phyloP scores from a whole-genome alignment of 2,888 invertebrate species.

The Eristalis tenax region DNA sequence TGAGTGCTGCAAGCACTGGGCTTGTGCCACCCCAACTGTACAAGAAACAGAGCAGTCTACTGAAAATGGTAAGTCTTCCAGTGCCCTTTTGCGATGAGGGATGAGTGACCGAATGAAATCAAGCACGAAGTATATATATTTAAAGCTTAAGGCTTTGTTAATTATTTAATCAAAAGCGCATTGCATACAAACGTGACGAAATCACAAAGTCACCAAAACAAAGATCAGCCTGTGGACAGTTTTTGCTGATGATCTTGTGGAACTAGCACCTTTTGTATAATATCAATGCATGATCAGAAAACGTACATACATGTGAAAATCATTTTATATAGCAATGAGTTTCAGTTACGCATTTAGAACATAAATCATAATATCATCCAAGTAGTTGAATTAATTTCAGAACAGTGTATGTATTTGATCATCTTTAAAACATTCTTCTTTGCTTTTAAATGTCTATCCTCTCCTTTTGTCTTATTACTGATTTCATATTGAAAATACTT shows the following conservation, averaged over 20 bases:
- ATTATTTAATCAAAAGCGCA: background rate
- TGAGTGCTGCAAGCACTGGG: slow-evolving; percentile 93
- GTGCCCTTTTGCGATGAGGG: background rate
- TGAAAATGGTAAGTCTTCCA: slow-evolving; percentile 34
- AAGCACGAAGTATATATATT: background rate
- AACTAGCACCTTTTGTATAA: background rate
- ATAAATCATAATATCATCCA: background rate
- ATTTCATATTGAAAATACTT: slow-evolving; percentile 45
- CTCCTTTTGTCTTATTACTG: slow-evolving; percentile 57
- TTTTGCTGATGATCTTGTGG: background rate
- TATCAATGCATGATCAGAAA: background rate
- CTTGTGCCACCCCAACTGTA: slow-evolving; percentile 80
- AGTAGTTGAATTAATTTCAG: background rate
- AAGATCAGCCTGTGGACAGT: too few species aligned
- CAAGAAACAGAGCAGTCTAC: background rate
- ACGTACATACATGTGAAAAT: background rate
- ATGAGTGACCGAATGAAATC: background rate
- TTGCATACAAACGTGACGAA: background rate
- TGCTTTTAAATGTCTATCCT: slow-evolving; percentile 36
- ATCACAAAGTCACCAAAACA: too few species aligned
- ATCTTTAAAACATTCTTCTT: slow-evolving; percentile 35
- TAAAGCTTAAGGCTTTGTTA: background rate
- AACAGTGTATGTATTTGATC: background rate
- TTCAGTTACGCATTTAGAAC: background rate
- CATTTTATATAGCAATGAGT: background rate